A percentile compares a stretch with the other conserved stretches of the same genome.
Conservation (phyloP, 2,113 vertebrate genomes). For the Amblyopsis rosae region DNA sequence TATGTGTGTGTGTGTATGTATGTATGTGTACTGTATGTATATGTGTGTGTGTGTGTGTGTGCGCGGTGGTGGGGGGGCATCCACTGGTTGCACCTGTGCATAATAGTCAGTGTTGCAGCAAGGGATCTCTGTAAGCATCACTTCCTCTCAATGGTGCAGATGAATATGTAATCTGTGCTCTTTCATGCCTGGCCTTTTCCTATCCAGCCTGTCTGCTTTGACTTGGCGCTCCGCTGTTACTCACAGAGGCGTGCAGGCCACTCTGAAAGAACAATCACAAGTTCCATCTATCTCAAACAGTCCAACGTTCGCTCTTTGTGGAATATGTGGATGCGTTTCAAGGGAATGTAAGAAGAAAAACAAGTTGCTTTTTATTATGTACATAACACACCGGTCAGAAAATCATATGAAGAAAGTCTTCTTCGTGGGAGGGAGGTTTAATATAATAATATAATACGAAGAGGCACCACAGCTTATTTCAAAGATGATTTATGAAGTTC, state of each 20-base stretch:
- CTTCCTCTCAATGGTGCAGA: constrained; percentile 73
- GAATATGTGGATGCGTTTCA: background rate
- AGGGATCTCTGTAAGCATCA: constrained; percentile 66
- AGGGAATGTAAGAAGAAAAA: background rate
- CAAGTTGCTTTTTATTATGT: background rate
- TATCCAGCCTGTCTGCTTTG: constrained; percentile 30
- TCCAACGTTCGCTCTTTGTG: background rate
- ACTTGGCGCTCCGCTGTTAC: constrained; percentile 20
- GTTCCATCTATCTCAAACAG: constrained; percentile 16
- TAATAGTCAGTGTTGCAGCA: constrained; percentile 51
- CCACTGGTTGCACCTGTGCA: constrained; percentile 68
- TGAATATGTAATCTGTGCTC: constrained; percentile 75
- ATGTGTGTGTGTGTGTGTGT: constrained; percentile 14
- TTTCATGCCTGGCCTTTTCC: constrained; percentile 71
- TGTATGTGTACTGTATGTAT: too few species aligned
- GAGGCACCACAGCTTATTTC: constrained; percentile 20
- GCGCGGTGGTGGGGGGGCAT: constrained; percentile 1
- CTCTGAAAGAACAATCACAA: constrained; percentile 2
- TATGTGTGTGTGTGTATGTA: background rate
- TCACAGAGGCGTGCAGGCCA: constrained; percentile 7
- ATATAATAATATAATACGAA: background rate
- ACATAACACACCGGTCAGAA: too few species aligned
- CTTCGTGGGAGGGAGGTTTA: background rate
- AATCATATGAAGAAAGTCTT: background rate
- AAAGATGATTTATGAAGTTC: constrained; percentile 41